A percentile compares a stretch with the other conserved stretches of the same genome.
These are phyloP conservation scores for Ectropis grisescens DNA, from an alignment of 1,140 invertebrate species.

Conservation along the genomic window DNA sequence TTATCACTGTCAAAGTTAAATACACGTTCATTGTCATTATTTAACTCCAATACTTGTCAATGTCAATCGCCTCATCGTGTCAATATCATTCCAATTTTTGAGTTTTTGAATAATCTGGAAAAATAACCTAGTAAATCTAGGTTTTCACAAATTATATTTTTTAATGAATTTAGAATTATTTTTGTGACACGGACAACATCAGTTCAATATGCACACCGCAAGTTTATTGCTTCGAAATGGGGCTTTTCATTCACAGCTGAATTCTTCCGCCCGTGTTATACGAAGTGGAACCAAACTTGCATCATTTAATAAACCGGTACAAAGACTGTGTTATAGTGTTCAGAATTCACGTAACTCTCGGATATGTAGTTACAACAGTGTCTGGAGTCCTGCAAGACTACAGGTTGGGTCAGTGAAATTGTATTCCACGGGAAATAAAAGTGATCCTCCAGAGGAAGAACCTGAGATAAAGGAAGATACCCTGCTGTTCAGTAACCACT, in stretches of 20 bases:
- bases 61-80: too few species aligned
- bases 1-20: too few species aligned
- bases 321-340: slow-evolving; percentile 9
- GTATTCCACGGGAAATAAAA: slow-evolving; percentile 50
- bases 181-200: too few species aligned
- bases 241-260: slow-evolving; percentile 35
- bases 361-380: slow-evolving; percentile 26
- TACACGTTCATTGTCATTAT: too few species aligned
- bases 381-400: slow-evolving; percentile 8
- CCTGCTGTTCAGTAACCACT: slow-evolving; percentile 60
- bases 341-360: slow-evolving; percentile 10
- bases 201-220: slow-evolving; percentile 52
- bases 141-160: too few species aligned
- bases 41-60: too few species aligned
- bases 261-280: slow-evolving; percentile 25
- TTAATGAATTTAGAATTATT: too few species aligned
- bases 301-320: slow-evolving; percentile 41
- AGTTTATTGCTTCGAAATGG: slow-evolving; percentile 37
- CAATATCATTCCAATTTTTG: too few species aligned
- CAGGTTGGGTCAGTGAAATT: slow-evolving; percentile 18
- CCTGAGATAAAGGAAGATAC: slow-evolving; percentile 48
- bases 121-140: slow-evolving; percentile 50
- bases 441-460: slow-evolving; percentile 51
- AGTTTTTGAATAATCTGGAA: slow-evolving; percentile 55
- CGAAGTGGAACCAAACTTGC: slow-evolving; percentile 48